A percentile compares a stretch with the other conserved stretches of the same genome.
phyloP scores from a whole-genome alignment of 2,888 invertebrate genomes.

The Lucinisca nassula region DNA sequence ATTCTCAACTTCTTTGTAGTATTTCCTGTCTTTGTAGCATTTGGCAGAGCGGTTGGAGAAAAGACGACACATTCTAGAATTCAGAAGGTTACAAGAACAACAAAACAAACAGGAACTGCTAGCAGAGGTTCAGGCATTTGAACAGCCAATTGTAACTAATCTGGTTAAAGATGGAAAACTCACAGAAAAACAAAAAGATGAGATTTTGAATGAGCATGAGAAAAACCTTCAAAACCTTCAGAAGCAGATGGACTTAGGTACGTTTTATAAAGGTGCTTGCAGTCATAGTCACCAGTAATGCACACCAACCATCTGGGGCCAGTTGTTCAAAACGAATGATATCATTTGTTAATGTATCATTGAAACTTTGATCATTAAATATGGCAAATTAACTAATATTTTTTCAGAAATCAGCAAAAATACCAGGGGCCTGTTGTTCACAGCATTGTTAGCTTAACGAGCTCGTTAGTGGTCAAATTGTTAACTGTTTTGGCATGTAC shows the following conservation, averaged over 20 bases:
- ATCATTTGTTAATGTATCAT: too few species aligned
- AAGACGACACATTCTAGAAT: slow-evolving; percentile 81
- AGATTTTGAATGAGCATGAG: slow-evolving; percentile 80
- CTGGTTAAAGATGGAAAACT: slow-evolving; percentile 79
- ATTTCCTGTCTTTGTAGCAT: slow-evolving; percentile 76
- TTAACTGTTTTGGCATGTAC: too few species aligned
- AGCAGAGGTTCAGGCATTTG: slow-evolving; percentile 70
- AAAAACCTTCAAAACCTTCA: slow-evolving; percentile 75
- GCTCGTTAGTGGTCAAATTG: too few species aligned
- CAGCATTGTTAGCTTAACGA: too few species aligned
- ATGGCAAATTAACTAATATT: too few species aligned
- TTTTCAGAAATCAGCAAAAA: too few species aligned
- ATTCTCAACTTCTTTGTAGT: too few species aligned
- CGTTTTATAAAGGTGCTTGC: not conserved
- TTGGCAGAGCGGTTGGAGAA: slow-evolving; percentile 84
- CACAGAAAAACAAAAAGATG: slow-evolving; percentile 80
- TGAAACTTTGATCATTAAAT: too few species aligned
- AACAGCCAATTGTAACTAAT: slow-evolving; percentile 66
- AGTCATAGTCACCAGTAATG: too few species aligned
- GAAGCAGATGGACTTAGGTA: slow-evolving; percentile 74
- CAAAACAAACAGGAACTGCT: slow-evolving; percentile 71
- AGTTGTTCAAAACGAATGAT: too few species aligned
- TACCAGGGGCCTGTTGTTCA: too few species aligned
- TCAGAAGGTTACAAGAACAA: slow-evolving; percentile 76
- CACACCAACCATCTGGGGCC: too few species aligned